Evolutionary conservation across 2,888 invertebrate species (phyloP).

Genomic region (Tetramorium bicarinatum): DNA sequence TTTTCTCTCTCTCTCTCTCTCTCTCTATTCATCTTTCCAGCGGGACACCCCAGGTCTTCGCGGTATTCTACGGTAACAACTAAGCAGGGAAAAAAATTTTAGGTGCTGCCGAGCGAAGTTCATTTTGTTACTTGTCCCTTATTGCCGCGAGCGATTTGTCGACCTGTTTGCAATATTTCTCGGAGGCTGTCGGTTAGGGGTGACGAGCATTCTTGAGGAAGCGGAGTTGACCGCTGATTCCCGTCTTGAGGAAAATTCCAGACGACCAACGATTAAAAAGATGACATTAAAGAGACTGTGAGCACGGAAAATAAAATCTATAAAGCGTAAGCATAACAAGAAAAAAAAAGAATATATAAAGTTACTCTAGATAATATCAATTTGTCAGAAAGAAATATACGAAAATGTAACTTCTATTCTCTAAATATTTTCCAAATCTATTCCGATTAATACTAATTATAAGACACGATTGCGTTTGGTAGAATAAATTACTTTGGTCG

Average conservation of each 20-base stretch:
- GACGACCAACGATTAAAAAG: slow-evolving; percentile 13
- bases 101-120: slow-evolving; percentile 51
- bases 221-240: slow-evolving; percentile 30
- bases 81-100: slow-evolving; percentile 56
- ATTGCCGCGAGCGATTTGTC: slow-evolving; percentile 57
- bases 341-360: neutral
- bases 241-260: slow-evolving; percentile 24
- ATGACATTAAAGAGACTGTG: neutral
- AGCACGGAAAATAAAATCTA: slow-evolving; percentile 9
- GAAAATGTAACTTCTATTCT: neutral
- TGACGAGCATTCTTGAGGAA: slow-evolving; percentile 31
- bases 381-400: neutral
- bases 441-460: neutral
- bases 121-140: slow-evolving; percentile 56
- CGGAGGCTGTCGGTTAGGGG: slow-evolving; percentile 16
- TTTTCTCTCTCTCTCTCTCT: slow-evolving; percentile 15
- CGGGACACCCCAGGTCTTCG: slow-evolving; percentile 56
- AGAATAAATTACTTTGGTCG: neutral
- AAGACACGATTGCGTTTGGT: neutral
- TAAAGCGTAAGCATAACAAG: neutral
- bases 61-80: slow-evolving; percentile 64
- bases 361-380: neutral
- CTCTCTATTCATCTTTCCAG: slow-evolving; percentile 53
- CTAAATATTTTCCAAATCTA: neutral
- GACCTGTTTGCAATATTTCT: slow-evolving; percentile 48